phyloP scores from a whole-genome alignment of 2,888 invertebrate species.

The Monochamus alternatus region DNA sequence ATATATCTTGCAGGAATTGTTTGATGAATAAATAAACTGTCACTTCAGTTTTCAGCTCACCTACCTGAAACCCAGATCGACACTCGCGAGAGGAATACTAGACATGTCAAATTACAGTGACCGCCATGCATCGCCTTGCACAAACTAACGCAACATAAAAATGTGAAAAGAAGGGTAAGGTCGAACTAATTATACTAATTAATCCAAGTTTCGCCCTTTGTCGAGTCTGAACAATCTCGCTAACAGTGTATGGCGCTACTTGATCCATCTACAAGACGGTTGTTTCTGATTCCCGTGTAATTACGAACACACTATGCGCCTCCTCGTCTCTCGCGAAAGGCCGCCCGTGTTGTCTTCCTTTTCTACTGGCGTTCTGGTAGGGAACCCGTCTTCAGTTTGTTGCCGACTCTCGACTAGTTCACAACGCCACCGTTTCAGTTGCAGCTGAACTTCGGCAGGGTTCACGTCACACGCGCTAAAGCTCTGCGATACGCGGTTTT shows the following conservation, averaged over 20 bases:
- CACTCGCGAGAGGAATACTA: slow-evolving; percentile 12
- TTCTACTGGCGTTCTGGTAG: slow-evolving; percentile 63
- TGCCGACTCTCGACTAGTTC: slow-evolving; percentile 65
- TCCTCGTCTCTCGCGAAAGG: slow-evolving; percentile 58
- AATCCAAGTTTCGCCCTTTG: slow-evolving; percentile 67
- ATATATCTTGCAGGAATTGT: no score
- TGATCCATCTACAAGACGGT: slow-evolving; percentile 69
- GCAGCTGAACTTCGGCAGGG: slow-evolving; percentile 53
- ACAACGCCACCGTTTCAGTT: slow-evolving; percentile 63
- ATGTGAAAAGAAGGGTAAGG: slow-evolving; percentile 54
- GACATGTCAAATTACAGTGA: background rate
- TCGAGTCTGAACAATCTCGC: slow-evolving; percentile 66
- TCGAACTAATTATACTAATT: slow-evolving; percentile 68
- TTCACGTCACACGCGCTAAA: slow-evolving; percentile 51
- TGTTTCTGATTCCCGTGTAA: slow-evolving; percentile 70
- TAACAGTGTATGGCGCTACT: slow-evolving; percentile 69
- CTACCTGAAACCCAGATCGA: background rate
- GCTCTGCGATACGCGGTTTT: slow-evolving; percentile 37
- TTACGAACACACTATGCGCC: slow-evolving; percentile 63
- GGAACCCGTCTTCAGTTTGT: slow-evolving; percentile 69
- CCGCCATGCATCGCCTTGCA: slow-evolving; percentile 33
- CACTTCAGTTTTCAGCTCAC: background rate
- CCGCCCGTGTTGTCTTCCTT: slow-evolving; percentile 59
- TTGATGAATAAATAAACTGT: no score
- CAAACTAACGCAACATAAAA: slow-evolving; percentile 42